Percentiles rank a stretch among this genome's conserved stretches.
phyloP scores from a whole-genome alignment of 2,888 invertebrate genomes.

The Drosophila glabriapex region DNA sequence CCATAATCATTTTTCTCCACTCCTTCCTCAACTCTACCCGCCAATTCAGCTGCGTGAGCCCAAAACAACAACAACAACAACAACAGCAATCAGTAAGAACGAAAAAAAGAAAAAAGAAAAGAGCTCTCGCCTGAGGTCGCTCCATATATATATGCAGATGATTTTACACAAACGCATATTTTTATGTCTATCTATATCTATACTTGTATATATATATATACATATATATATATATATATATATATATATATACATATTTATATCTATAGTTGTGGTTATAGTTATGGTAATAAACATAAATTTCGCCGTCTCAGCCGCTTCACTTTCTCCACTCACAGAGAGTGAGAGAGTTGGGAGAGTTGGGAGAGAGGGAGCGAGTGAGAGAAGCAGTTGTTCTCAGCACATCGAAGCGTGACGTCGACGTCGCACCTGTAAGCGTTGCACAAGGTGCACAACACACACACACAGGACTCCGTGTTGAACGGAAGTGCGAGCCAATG shows the following conservation, averaged over 20 bases:
- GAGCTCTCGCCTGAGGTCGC: slow-evolving; percentile 36
- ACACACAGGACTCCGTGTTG: slow-evolving; percentile 40
- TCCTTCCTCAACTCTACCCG: slow-evolving; percentile 2
- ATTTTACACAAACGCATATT: slow-evolving; percentile 20
- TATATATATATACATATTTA: slow-evolving; percentile 11
- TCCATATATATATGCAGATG: slow-evolving; percentile 30
- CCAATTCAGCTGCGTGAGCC: slow-evolving; percentile 60
- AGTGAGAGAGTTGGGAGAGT: slow-evolving; percentile 22
- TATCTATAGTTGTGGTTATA: slow-evolving; percentile 46
- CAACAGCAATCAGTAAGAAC: not conserved
- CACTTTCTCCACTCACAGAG: slow-evolving; percentile 61
- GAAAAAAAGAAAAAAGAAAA: slow-evolving; percentile 44
- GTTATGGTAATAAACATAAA: slow-evolving; percentile 70
- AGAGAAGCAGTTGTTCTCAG: slow-evolving; percentile 57
- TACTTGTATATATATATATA: too few relatives aligned
- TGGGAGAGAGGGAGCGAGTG: not conserved
- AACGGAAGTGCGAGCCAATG: slow-evolving; percentile 78
- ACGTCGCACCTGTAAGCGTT: slow-evolving; percentile 56
- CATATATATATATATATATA: slow-evolving; percentile 15
- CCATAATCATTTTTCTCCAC: slow-evolving; percentile 58
- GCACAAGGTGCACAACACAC: slow-evolving; percentile 12
- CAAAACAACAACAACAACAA: slow-evolving; percentile 29
- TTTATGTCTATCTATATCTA: slow-evolving; percentile 29
- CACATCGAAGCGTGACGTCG: slow-evolving; percentile 37
- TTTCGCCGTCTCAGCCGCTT: slow-evolving; percentile 69